Conservation (phyloP, 2,888 invertebrate genomes). For the Criorhina ranunculi region DNA sequence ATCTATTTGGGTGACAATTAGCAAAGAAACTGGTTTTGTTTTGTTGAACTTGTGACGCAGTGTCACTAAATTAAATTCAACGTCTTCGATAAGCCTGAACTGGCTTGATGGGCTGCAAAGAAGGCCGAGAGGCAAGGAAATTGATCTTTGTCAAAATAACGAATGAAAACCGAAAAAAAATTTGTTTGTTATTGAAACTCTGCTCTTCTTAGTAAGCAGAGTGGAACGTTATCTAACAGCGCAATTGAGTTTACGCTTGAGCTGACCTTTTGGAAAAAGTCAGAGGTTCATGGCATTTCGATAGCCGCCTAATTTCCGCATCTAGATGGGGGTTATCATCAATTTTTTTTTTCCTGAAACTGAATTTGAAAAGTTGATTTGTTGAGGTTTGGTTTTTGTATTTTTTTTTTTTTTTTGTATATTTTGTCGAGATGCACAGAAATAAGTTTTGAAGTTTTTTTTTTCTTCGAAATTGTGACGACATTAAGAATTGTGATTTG, state of each 20-base stretch:
- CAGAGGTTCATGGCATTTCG: conserved; percentile 66
- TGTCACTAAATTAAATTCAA: neutral
- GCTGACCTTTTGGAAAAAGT: conserved; percentile 64
- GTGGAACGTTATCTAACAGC: conserved; percentile 54
- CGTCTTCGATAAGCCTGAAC: neutral
- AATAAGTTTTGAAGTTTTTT: conserved; percentile 14
- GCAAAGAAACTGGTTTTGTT: conserved; percentile 38
- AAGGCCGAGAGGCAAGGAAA: neutral
- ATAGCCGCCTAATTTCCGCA: conserved; percentile 63
- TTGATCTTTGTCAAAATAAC: conserved; percentile 8
- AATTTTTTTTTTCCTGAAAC: conserved; percentile 8
- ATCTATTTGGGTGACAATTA: conserved; percentile 60
- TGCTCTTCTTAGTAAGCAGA: conserved; percentile 2
- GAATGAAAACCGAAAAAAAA: neutral
- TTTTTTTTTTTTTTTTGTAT: neutral
- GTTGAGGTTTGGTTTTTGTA: no score
- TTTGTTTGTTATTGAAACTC: conserved; percentile 6
- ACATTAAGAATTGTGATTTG: neutral
- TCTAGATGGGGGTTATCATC: conserved; percentile 60
- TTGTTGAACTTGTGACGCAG: conserved; percentile 22
- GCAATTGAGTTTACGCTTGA: conserved; percentile 37
- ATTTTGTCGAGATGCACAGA: neutral
- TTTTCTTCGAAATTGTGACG: neutral
- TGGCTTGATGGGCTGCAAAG: neutral
- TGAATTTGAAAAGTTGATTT: neutral